Evolutionary conservation across 2,888 invertebrate genomes (phyloP).

Genomic region (Xestoiulus laeticollis): DNA sequence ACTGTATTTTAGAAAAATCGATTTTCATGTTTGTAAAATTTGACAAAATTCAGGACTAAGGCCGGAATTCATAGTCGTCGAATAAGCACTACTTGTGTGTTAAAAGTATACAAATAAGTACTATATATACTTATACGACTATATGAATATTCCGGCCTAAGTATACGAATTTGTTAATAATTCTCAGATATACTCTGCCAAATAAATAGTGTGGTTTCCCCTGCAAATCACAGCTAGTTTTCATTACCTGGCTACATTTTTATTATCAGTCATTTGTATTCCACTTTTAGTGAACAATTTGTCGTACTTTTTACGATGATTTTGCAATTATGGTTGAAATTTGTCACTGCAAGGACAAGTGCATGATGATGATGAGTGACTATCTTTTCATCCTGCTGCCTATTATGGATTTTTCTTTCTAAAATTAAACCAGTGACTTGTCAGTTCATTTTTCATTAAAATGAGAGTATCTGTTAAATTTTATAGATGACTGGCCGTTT

Average conservation of each 20-base stretch:
- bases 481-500: slow-evolving; percentile 15
- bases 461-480: background rate
- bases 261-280: background rate
- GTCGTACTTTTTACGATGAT: background rate
- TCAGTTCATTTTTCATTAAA: slow-evolving; percentile 35
- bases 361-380: background rate
- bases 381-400: background rate
- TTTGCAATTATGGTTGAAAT: slow-evolving; percentile 4
- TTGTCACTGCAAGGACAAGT: background rate
- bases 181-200: no score
- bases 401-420: background rate
- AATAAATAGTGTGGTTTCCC: background rate
- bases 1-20: no score
- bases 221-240: background rate
- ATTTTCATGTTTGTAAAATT: no score
- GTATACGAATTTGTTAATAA: no score
- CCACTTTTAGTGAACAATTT: background rate
- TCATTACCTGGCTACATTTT: background rate
- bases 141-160: no score
- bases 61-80: no score
- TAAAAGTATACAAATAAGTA: no score
- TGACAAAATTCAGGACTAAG: no score
- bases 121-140: no score
- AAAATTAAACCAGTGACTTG: slow-evolving; percentile 14
- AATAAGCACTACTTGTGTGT: no score